Percentiles rank a stretch among this genome's conserved stretches.
Evolutionary conservation across 1,140 invertebrate genomes (phyloP).

Genomic region (Orchesella cincta): DNA sequence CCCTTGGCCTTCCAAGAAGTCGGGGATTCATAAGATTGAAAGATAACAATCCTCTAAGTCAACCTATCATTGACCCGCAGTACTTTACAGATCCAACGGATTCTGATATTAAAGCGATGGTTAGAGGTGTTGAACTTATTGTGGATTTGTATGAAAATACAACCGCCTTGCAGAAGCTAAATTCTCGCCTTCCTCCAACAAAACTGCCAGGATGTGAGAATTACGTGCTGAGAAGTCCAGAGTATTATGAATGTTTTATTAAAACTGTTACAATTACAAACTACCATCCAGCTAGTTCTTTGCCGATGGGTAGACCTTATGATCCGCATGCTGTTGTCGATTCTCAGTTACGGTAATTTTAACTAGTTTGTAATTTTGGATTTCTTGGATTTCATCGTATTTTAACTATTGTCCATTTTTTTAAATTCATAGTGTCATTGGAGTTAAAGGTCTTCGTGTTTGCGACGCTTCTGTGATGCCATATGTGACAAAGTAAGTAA

Average conservation of each 20-base stretch:
- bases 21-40: background rate
- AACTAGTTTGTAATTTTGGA: no score
- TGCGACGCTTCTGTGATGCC: background rate
- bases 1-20: background rate
- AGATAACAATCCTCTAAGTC: background rate
- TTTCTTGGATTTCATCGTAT: no score
- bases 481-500: background rate
- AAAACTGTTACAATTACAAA: background rate
- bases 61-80: background rate
- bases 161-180: background rate
- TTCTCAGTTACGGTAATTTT: conserved; percentile 9
- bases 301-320: conserved; percentile 2
- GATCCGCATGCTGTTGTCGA: conserved; percentile 27
- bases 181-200: background rate
- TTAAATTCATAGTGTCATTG: conserved; percentile 24
- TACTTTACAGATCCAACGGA: background rate
- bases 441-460: conserved; percentile 15
- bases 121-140: background rate
- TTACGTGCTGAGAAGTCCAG: background rate
- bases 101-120: background rate
- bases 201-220: background rate
- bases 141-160: background rate
- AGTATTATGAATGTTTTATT: background rate
- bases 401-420: no score
- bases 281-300: background rate